Evolutionary conservation across 2,888 invertebrate genomes (phyloP).

Genomic region (Elmis aenea): DNA sequence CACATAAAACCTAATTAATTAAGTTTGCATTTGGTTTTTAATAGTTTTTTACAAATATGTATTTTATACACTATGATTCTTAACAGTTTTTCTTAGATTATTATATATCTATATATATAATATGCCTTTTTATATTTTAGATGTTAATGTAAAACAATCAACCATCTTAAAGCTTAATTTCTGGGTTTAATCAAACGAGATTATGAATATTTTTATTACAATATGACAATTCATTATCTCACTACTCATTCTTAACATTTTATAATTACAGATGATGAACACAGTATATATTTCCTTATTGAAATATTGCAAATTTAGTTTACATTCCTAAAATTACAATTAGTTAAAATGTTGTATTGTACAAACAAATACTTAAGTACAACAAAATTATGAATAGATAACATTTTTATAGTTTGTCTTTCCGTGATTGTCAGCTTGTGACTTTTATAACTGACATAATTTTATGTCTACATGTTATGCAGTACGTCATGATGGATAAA

Average conservation of each 20-base stretch:
- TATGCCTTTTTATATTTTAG: constrained; percentile 10
- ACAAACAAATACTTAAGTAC: too few relatives aligned
- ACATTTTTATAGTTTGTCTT: too few relatives aligned
- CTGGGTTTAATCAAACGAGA: constrained; percentile 9
- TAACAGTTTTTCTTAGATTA: constrained; percentile 5
- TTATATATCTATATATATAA: constrained; percentile 5
- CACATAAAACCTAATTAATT: too few relatives aligned
- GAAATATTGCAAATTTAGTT: too few relatives aligned
- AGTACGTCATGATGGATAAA: too few relatives aligned
- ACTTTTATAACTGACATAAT: too few relatives aligned
- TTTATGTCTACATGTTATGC: too few relatives aligned
- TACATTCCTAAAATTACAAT: too few relatives aligned
- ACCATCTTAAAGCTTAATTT: constrained; percentile 16
- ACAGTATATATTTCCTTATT: too few relatives aligned
- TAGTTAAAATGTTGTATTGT: too few relatives aligned
- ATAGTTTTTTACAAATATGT: constrained; percentile 7
- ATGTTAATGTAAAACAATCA: constrained; percentile 18
- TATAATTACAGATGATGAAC: constrained; percentile 11
- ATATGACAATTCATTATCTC: constrained; percentile 15
- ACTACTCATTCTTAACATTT: constrained; percentile 11
- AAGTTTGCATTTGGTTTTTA: constrained; percentile 2
- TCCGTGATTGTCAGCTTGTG: too few relatives aligned
- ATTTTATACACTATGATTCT: constrained; percentile 8
- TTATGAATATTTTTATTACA: constrained; percentile 13
- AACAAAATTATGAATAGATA: too few relatives aligned